phyloP scores from a whole-genome alignment of 2,797 vertebrate genomes.

The Micropoecilia bifurca region DNA sequence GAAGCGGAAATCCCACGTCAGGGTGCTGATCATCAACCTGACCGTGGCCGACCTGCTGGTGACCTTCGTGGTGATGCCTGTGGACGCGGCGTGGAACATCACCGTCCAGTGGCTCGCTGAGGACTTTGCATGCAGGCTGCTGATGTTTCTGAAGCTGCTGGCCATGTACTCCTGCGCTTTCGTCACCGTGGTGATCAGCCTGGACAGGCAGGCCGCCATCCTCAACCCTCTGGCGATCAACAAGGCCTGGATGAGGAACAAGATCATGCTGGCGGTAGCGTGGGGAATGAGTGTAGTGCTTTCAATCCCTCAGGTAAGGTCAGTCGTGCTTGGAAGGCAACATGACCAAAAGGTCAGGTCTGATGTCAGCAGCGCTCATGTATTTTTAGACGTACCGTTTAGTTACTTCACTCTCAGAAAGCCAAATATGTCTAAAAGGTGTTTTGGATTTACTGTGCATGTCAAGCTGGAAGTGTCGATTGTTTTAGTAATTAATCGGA shows the following conservation, averaged over 20 bases:
- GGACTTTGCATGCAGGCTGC: slow-evolving; percentile 82
- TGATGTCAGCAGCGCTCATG: not conserved
- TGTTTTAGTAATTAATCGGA: too few relatives aligned
- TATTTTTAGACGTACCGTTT: slow-evolving; percentile 2
- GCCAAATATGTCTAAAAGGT: not conserved
- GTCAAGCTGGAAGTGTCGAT: too few relatives aligned
- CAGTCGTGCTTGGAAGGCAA: not conserved
- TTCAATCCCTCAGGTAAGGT: slow-evolving; percentile 85
- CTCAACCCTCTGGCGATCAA: slow-evolving; percentile 83
- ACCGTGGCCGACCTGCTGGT: slow-evolving; percentile 86
- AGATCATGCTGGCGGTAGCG: slow-evolving; percentile 80
- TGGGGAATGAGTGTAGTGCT: slow-evolving; percentile 86
- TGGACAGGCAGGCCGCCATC: slow-evolving; percentile 88
- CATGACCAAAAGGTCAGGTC: not conserved
- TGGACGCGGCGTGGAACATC: slow-evolving; percentile 89
- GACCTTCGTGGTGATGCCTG: slow-evolving; percentile 88
- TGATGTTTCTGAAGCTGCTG: slow-evolving; percentile 90
- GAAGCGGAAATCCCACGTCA: slow-evolving; percentile 80
- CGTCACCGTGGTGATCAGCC: slow-evolving; percentile 88
- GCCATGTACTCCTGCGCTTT: slow-evolving; percentile 90
- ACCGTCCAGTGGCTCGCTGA: slow-evolving; percentile 89
- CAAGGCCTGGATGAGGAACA: slow-evolving; percentile 82
- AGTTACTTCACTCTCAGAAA: not conserved
- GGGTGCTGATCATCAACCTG: slow-evolving; percentile 86
- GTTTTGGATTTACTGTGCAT: not conserved